These are phyloP conservation scores for Podarcis cretensis DNA, from an alignment of 2,113 vertebrate species.

Conservation along the genomic window DNA sequence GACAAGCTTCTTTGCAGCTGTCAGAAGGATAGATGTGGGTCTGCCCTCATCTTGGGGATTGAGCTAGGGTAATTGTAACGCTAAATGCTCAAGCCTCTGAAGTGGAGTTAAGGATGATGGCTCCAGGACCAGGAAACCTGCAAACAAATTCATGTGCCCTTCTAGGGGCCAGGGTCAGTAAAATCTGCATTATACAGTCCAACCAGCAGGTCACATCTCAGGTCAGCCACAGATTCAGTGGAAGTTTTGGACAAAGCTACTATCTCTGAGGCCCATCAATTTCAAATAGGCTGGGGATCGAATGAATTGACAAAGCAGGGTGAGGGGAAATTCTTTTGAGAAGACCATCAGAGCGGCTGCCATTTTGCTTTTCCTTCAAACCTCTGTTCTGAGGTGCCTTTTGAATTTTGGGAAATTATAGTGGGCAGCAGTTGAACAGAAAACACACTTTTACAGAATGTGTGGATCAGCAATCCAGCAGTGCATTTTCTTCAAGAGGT, in stretches of 20 bases:
- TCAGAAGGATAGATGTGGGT: constrained; percentile 19
- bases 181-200: not conserved
- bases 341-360: no score
- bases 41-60: constrained; percentile 22
- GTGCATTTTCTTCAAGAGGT: no score
- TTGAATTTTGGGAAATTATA: no score
- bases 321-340: no score
- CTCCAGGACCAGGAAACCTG: constrained; percentile 1
- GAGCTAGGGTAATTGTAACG: constrained; percentile 16
- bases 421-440: no score
- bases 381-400: no score
- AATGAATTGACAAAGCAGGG: no score
- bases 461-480: no score
- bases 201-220: not conserved
- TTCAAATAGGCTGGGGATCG: not conserved
- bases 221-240: not conserved
- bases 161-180: not conserved
- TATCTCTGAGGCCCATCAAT: not conserved
- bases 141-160: not conserved
- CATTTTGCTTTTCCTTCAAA: no score
- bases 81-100: constrained; percentile 7
- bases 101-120: not conserved
- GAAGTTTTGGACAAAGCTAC: not conserved
- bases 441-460: no score
- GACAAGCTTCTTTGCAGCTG: constrained; percentile 17